Evolutionary conservation across 2,888 invertebrate species (phyloP).

Genomic region (Pelosia muscerda): DNA sequence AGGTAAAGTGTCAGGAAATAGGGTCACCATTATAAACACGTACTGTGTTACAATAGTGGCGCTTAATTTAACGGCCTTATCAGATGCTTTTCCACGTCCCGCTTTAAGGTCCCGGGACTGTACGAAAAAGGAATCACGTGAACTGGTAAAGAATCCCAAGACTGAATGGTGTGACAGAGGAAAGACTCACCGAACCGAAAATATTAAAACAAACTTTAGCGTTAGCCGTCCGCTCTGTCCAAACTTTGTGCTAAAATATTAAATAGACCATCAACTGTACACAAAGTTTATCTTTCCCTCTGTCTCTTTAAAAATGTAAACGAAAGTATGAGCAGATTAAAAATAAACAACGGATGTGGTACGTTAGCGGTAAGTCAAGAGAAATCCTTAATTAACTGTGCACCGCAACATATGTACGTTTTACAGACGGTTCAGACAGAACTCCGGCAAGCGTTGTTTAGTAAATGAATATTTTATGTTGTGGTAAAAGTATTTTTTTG

Average conservation of each 20-base stretch:
- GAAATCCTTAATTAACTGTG: conserved; percentile 41
- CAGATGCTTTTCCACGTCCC: no score
- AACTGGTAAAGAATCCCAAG: no score
- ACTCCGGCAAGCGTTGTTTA: conserved; percentile 16
- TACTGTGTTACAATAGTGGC: no score
- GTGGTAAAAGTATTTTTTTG: conserved; percentile 14
- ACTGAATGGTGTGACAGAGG: no score
- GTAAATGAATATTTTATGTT: conserved; percentile 33
- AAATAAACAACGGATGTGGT: conserved; percentile 29
- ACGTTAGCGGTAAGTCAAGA: conserved; percentile 31
- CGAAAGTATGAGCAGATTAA: conserved; percentile 28
- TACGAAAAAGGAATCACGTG: no score
- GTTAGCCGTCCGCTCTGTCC: not conserved
- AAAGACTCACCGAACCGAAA: no score
- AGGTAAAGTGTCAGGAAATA: no score
- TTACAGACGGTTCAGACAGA: not conserved
- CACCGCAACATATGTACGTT: conserved; percentile 36
- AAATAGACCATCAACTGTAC: conserved; percentile 24
- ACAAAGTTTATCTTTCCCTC: conserved; percentile 41
- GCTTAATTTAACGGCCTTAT: no score
- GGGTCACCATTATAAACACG: no score
- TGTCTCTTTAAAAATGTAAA: conserved; percentile 46
- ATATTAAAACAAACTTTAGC: not conserved
- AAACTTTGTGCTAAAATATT: conserved; percentile 17
- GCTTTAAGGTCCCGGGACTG: no score